A percentile compares a stretch with the other conserved stretches of the same genome.
These are phyloP conservation scores for Caranx melampygus DNA, from an alignment of 2,113 vertebrate species.

Conservation along the genomic window DNA sequence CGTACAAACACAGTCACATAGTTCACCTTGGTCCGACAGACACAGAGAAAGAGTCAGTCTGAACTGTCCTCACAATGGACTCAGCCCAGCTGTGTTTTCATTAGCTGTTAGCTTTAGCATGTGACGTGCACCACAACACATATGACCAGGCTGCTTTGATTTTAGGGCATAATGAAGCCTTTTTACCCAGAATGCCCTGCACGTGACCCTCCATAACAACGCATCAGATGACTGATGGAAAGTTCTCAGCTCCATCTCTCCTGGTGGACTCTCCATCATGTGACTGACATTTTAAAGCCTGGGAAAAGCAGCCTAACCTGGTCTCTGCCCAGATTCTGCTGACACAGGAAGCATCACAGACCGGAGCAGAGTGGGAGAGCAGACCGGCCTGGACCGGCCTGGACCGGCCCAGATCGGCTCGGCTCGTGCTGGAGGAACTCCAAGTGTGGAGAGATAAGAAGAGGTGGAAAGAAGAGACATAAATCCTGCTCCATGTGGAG, in stretches of 20 bases:
- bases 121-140: not conserved
- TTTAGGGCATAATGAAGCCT: conserved; percentile 12
- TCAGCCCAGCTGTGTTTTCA: not conserved
- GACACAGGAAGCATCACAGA: conserved; percentile 68
- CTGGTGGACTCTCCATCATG: conserved; percentile 13
- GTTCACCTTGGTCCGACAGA: conserved; percentile 54
- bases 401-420: not conserved
- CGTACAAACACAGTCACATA: conserved; percentile 46
- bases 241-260: conserved; percentile 3
- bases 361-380: conserved; percentile 46
- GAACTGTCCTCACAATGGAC: not conserved
- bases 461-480: conserved; percentile 42
- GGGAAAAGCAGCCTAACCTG: not conserved
- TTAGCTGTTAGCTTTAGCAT: not conserved
- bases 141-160: not conserved
- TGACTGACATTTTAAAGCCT: conserved; percentile 33
- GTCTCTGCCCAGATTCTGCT: conserved; percentile 27
- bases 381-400: not conserved
- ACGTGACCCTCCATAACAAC: conserved; percentile 19
- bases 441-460: conserved; percentile 63
- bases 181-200: conserved; percentile 6
- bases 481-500: conserved; percentile 41
- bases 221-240: not conserved
- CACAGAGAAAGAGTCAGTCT: conserved; percentile 18
- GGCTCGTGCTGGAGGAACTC: conserved; percentile 55